Percentiles rank a stretch among this genome's conserved stretches.
Evolutionary conservation across 2,888 invertebrate species (phyloP).

Genomic region (Pseudanteris insignis): DNA sequence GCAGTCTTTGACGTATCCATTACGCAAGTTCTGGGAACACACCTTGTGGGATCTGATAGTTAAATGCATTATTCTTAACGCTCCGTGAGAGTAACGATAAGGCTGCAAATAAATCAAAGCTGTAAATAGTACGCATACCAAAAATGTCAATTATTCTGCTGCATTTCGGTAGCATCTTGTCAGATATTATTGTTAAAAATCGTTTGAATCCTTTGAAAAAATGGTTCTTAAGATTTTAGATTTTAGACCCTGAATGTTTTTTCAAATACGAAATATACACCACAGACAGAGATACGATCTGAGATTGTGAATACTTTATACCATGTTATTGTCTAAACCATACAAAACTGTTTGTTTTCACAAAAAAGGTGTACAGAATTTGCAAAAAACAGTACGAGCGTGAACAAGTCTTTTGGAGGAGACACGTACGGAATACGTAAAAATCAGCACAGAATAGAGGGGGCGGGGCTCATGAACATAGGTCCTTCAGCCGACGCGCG

Average conservation of each 20-base stretch:
- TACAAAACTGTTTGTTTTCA: no score
- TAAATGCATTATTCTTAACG: slow-evolving; percentile 28
- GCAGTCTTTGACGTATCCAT: no score
- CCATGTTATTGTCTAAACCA: no score
- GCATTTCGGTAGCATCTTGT: no score
- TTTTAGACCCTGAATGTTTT: no score
- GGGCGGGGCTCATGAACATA: slow-evolving; percentile 29
- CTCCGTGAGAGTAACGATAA: slow-evolving; percentile 30
- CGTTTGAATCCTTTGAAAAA: no score
- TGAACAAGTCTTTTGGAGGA: slow-evolving; percentile 44
- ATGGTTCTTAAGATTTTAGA: no score
- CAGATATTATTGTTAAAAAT: no score
- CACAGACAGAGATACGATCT: no score
- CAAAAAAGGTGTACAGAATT: no score
- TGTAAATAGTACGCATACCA: slow-evolving; percentile 23
- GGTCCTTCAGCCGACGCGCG: slow-evolving; percentile 28
- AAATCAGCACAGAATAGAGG: slow-evolving; percentile 29
- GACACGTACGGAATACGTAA: slow-evolving; percentile 61
- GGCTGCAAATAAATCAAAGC: slow-evolving; percentile 32
- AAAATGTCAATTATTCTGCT: slow-evolving; percentile 3
- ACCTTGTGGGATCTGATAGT: slow-evolving; percentile 38
- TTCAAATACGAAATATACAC: no score
- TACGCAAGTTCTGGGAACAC: slow-evolving; percentile 38
- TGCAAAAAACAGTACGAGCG: slow-evolving; percentile 33
- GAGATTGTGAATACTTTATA: no score